phyloP scores from a whole-genome alignment of 2,113 vertebrate genomes.

The Mormyrus iriodes region DNA sequence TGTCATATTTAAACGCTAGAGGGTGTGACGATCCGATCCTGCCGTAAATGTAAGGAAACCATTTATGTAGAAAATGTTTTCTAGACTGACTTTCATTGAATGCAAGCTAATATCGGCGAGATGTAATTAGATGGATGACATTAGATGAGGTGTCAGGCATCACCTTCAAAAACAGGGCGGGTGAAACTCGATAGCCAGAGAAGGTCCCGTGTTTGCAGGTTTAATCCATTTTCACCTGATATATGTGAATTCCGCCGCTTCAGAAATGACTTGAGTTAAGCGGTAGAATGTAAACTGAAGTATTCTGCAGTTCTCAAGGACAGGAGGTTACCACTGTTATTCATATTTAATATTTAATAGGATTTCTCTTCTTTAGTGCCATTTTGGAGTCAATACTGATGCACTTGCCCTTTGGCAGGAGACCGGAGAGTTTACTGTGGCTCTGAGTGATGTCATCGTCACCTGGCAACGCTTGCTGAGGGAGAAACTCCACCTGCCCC shows the following conservation, averaged over 20 bases:
- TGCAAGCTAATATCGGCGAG: background rate
- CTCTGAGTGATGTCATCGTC: slow-evolving; percentile 79
- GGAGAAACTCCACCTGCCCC: slow-evolving; percentile 73
- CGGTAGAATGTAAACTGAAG: background rate
- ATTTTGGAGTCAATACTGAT: slow-evolving; percentile 23
- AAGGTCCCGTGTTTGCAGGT: background rate
- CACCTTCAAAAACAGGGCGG: background rate
- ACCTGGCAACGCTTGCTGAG: slow-evolving; percentile 79
- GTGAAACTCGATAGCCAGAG: background rate
- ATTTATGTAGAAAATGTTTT: background rate
- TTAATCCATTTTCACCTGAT: background rate
- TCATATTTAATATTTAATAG: slow-evolving; percentile 5
- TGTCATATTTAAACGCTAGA: slow-evolving; percentile 8
- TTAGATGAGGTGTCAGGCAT: background rate
- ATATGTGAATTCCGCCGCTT: background rate
- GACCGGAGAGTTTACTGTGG: slow-evolving; percentile 71
- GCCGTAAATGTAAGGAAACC: background rate
- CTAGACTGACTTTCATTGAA: background rate
- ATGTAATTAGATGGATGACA: background rate
- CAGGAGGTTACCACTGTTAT: background rate
- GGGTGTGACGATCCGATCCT: slow-evolving; percentile 1
- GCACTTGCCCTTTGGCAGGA: slow-evolving; percentile 56
- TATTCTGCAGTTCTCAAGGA: background rate
- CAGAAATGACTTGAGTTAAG: background rate
- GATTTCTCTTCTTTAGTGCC: background rate